Base-by-base conservation (phyloP, 2,797 vertebrate genomes). In the Arctocebus calabarensis region DNA sequence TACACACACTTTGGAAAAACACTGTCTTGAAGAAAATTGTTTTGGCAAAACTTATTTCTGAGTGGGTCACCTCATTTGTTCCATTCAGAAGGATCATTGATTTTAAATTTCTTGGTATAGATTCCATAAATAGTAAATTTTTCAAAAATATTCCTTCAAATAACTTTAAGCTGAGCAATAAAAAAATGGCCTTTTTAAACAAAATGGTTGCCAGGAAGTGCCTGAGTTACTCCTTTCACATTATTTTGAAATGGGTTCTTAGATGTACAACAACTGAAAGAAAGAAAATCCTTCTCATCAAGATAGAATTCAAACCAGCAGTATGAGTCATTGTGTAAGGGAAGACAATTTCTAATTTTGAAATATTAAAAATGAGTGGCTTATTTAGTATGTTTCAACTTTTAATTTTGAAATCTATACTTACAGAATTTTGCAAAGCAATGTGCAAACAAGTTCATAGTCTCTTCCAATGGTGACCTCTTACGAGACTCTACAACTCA, bases 401-500 rank as follows among this genome's bases (percentile, higher is more conserved):
- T 88, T 85, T 77, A 48, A 45, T 40, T 91, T 91, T 95, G n/a
- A 91, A 95, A 27, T 86, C 2, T n/a, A n/a, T 52, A 37, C 84
- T 92, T 25, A 82, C 1, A 34, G 27, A 22, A 64, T n/a, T 0
- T 40, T 70, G 32, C 29, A 40, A 84, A 55, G 14, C 37, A 34
- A 13, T 1, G 2, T 37, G 37, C 37, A 70, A 2, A 29, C 5
- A 59, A 14, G 66, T 43, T 43, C 1, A 52, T n/a, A 9, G 1
- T 29, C 19, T 87, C 32, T 87, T 57, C 12, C 13, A 16, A 13
- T 19, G 27, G 2, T 22, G 25, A 2, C 45, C 22, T 43, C 34
- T 43, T n/a, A 29, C 5, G 37, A 5, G 83, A 34, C 20, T 16
- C 17, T 16, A 11, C 1, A 61, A 52, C 6, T 17, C 27, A 17